phyloP scores from a whole-genome alignment of 2,113 vertebrate genomes.

The Semnornis frantzii region DNA sequence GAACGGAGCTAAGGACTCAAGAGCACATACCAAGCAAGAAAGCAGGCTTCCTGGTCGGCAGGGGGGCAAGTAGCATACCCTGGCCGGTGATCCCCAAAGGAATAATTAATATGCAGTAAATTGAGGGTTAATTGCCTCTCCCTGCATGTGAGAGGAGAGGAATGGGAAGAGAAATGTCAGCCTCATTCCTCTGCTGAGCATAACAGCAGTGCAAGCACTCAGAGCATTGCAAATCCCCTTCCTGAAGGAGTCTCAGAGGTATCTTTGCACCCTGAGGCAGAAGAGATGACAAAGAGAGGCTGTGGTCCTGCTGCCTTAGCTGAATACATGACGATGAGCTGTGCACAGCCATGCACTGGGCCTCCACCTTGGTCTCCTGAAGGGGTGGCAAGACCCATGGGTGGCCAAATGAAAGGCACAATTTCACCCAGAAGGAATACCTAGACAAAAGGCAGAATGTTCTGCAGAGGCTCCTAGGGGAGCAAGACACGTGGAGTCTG shows the following conservation, averaged over 20 bases:
- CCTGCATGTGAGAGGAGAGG: neutral
- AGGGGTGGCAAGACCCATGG: neutral
- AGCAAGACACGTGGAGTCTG: neutral
- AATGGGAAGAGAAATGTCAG: neutral
- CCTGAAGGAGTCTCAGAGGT: neutral
- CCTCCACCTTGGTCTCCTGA: rapidly evolving
- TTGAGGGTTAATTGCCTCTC: neutral
- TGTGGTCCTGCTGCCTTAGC: neutral
- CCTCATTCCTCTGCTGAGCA: neutral
- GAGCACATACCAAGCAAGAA: neutral
- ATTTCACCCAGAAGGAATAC: neutral
- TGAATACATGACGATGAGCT: rapidly evolving
- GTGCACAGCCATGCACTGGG: neutral
- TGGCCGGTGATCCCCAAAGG: neutral
- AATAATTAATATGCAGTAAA: neutral
- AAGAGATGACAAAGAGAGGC: neutral
- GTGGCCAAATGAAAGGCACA: neutral
- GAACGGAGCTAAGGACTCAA: neutral
- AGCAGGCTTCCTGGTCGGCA: neutral
- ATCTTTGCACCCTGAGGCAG: rapidly evolving
- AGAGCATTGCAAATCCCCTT: neutral
- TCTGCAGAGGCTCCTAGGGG: neutral
- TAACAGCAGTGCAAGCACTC: neutral
- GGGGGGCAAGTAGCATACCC: neutral
- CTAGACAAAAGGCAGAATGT: neutral